A percentile compares a stretch with the other conserved stretches of the same genome.
phyloP scores from a whole-genome alignment of 1,140 invertebrate species.

The Diachasma alloeum region DNA sequence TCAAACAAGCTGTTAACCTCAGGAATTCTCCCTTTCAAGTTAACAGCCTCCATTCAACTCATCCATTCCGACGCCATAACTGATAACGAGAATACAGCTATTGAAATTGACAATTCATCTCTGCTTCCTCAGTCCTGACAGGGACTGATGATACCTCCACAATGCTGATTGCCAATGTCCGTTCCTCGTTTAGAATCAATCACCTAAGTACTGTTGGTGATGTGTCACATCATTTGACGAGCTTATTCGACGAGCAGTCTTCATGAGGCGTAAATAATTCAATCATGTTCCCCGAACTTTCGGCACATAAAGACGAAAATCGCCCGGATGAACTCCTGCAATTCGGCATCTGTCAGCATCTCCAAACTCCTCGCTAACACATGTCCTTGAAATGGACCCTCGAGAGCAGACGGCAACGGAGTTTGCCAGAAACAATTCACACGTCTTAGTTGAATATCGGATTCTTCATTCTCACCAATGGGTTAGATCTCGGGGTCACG shows the following conservation, averaged over 20 bases:
- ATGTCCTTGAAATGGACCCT: neutral
- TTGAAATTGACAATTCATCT: neutral
- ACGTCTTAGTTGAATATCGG: constrained; percentile 35
- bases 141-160: neutral
- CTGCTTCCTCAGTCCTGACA: neutral
- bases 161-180: neutral
- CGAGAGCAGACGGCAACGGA: neutral
- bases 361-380: neutral
- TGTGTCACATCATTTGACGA: neutral
- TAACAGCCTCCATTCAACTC: neutral
- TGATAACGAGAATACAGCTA: neutral
- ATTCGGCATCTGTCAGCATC: neutral
- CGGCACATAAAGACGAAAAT: neutral
- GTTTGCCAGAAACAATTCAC: constrained; percentile 45
- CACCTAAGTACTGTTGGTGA: neutral
- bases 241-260: neutral
- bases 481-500: constrained; percentile 35
- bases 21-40: too few species aligned
- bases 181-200: neutral
- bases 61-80: neutral
- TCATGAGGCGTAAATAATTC: too few species aligned
- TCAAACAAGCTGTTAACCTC: too few species aligned
- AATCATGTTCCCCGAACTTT: too few species aligned
- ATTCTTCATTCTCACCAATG: constrained; percentile 22
- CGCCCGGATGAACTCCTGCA: neutral